phyloP scores from a whole-genome alignment of 2,888 invertebrate species.

The Limnephilus lunatus region DNA sequence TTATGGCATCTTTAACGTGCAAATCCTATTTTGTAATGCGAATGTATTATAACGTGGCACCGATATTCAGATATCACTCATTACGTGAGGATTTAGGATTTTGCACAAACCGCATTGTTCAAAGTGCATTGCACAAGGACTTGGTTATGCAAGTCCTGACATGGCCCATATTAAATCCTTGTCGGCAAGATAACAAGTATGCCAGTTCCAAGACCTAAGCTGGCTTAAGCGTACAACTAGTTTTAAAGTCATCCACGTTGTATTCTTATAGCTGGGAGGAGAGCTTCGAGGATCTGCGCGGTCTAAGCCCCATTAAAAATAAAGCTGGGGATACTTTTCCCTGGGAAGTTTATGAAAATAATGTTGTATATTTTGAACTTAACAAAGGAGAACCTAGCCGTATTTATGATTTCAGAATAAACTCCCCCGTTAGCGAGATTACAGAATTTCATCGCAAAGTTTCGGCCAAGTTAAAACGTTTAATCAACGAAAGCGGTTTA shows the following conservation, averaged over 20 bases:
- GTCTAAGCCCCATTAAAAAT: background rate
- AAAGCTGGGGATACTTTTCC: background rate
- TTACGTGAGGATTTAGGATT: background rate
- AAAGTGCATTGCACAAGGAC: background rate
- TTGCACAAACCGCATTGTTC: background rate
- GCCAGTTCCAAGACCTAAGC: background rate
- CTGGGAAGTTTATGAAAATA: background rate
- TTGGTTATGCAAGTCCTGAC: background rate
- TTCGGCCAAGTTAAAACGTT: background rate
- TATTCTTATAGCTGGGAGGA: background rate
- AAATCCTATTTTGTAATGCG: no score
- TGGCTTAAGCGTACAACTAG: background rate
- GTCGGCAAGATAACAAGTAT: background rate
- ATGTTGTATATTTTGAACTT: background rate
- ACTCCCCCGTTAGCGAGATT: background rate
- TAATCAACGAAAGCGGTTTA: background rate
- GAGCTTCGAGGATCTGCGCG: background rate
- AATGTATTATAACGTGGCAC: background rate
- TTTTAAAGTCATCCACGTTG: background rate
- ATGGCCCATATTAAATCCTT: conserved; percentile 4
- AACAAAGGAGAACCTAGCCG: background rate
- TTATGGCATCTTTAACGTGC: no score
- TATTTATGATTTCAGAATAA: background rate
- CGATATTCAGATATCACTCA: background rate
- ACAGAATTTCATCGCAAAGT: background rate